Evolutionary conservation across 2,888 invertebrate species (phyloP), one percentile per base, ranked within the genome.

Genomic region (Standfussiana lucernea): DNA sequence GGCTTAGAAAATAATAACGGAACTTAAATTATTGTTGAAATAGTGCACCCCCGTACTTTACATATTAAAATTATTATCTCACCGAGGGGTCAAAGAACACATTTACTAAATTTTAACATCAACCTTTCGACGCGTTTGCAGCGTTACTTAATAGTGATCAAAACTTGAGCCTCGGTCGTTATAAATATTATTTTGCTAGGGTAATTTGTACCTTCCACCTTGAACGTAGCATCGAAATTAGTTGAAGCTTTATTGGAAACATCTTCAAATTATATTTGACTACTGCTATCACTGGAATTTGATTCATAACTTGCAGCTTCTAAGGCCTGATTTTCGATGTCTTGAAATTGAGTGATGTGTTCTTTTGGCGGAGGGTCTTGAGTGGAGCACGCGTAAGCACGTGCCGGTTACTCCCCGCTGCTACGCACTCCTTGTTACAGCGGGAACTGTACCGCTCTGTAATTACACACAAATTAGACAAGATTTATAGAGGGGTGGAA

Each of bases 401-500:
- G 96, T 96, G 96, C 95, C 95, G 91, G 88, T 87, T 88, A 91
- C 95, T 93, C 96, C 96, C 96, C 93, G 96, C 95, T 94, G 95
- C 92, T 95, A 95, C 95, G 95, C 95, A 95, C 94, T 96, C 95
- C 96, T 96, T 94, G 96, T 96, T 95, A 95, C 95, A 93, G 90
- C 92, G 95, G 95, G 95, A 95, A 94, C 95, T 95, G 94, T 94
- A 92, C 95, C 93, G 94, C 94, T 94, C 96, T 95, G 96, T 96
- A 96, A 96, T 96, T 96, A 96, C 96, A 96, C 96, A 96, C 96
- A 96, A 96, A 96, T 96, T 96, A 96, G 96, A 96, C 95, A 96
- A 96, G 96, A 96, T 96, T 96, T 96, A 96, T 96, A 91, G 96
- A 94, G 95, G 96, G 96, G 96, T 95, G 95, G 94, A 95, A 96